A percentile compares a stretch with the other conserved stretches of the same genome.
Conservation (phyloP, 2,888 invertebrate species). For the Athalia rosae region DNA sequence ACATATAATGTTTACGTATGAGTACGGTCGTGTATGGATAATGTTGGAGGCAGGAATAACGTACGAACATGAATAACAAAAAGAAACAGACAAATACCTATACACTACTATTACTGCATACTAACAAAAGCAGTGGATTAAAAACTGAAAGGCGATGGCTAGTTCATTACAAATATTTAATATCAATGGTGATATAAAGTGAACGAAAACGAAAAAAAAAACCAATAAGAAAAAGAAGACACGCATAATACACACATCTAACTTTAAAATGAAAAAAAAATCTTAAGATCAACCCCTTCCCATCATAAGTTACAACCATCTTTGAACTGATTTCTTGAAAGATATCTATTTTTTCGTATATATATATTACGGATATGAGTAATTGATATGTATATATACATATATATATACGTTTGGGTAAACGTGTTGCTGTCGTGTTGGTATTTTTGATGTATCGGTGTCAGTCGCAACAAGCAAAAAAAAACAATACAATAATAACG, state of each 20-base stretch:
- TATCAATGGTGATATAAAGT: slow-evolving; percentile 11
- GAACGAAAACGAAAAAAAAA: neutral
- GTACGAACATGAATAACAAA: slow-evolving; percentile 31
- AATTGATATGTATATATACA: slow-evolving; percentile 57
- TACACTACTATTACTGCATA: slow-evolving; percentile 32
- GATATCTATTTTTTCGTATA: slow-evolving; percentile 51
- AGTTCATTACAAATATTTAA: slow-evolving; percentile 21
- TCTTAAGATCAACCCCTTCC: too few species aligned
- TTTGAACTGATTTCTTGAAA: slow-evolving; percentile 30
- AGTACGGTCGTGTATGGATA: neutral
- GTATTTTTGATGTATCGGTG: slow-evolving; percentile 62
- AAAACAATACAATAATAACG: slow-evolving; percentile 8
- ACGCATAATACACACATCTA: neutral
- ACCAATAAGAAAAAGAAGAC: neutral
- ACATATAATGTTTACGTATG: neutral
- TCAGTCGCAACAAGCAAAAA: slow-evolving; percentile 49
- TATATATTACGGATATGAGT: slow-evolving; percentile 52
- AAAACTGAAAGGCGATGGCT: slow-evolving; percentile 8
- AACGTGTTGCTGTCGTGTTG: slow-evolving; percentile 66
- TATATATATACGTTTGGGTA: slow-evolving; percentile 58
- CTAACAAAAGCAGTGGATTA: slow-evolving; percentile 38
- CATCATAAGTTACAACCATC: slow-evolving; percentile 8
- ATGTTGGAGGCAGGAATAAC: neutral
- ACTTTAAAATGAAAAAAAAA: neutral
- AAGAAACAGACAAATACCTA: slow-evolving; percentile 34